Evolutionary conservation across 2,113 vertebrate species (phyloP), one percentile per base, ranked within the genome.

Genomic region (Oryzias javanicus): DNA sequence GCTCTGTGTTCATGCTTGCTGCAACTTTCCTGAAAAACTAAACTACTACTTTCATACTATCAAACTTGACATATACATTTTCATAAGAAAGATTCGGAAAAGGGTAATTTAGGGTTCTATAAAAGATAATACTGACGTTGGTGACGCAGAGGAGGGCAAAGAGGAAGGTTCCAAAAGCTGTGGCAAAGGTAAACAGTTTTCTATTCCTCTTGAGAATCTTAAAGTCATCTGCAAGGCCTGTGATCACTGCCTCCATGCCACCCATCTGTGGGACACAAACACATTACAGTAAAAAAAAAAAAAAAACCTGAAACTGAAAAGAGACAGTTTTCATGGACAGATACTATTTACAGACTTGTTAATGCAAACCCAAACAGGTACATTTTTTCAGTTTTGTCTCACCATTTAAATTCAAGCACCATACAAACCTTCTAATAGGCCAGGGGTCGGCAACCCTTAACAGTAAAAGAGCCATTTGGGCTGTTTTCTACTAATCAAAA

Each of bases 191-290:
- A 88, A 99, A 98, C 53, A 95, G 65, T 49, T 99, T 98, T 74
- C 97, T 91, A 49, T 98, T 93, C 71, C 91, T 92, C 85, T 96
- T 98, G 42, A 99, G 91, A 66, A 98, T 87, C 74, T 93, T 93
- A 74, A 95, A 97, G 80, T 99, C 97, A n/a, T 99, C 97, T 0
- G 95, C 89, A 55, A 99, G 85, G 48, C 97, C 97, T 0, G 97
- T 99, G 90, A 99, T 94, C 67, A 98, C 93, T 0, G 97, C 97
- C 66, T 99, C 97, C 97, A 99, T 99, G 51, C 97, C 97, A 0
- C 97, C 97, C 97, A 99, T 99, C 97, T 99, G 83, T 24, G 4
- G 45, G 49, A 78, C 14, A 67, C 25, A 73, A 47, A 57, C 19
- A 63, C 22, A 60, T 2, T 49, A 4, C 66, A n/a, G 55, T 24